Conservation (phyloP, 2,888 invertebrate species). For the Yponomeuta plumbellus region DNA sequence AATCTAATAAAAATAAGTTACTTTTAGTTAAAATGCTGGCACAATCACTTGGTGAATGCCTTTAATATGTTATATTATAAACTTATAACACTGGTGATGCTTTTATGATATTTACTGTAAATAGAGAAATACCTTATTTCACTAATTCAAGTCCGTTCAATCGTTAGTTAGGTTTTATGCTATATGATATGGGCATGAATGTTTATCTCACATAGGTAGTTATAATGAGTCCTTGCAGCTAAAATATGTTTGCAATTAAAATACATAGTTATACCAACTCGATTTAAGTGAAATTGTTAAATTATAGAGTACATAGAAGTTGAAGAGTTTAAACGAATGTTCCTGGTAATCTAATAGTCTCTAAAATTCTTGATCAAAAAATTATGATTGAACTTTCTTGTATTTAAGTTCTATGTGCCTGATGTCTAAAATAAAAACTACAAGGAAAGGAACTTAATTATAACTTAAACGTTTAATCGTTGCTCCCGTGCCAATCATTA, state of each 20-base stretch:
- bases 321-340: slow-evolving; percentile 44
- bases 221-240: too few species aligned
- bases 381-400: slow-evolving; percentile 32
- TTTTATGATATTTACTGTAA: neutral
- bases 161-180: too few species aligned
- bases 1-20: neutral
- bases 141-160: too few species aligned
- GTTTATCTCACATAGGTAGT: too few species aligned
- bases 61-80: neutral
- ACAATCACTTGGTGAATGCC: neutral
- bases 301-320: slow-evolving; percentile 28
- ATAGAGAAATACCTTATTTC: neutral
- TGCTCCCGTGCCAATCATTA: neutral
- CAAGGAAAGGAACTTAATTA: neutral
- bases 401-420: neutral
- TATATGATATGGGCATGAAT: too few species aligned
- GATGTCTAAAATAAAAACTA: neutral
- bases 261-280: slow-evolving; percentile 2
- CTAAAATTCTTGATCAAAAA: slow-evolving; percentile 51
- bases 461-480: neutral
- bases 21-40: too few species aligned
- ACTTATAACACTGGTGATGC: neutral
- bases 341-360: slow-evolving; percentile 48
- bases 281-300: slow-evolving; percentile 13
- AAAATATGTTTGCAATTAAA: neutral